A percentile compares a stretch with the other conserved stretches of the same genome.
These are phyloP conservation scores for Acanthosoma haemorrhoidale DNA, from an alignment of 2,888 invertebrate species.

Conservation along the genomic window DNA sequence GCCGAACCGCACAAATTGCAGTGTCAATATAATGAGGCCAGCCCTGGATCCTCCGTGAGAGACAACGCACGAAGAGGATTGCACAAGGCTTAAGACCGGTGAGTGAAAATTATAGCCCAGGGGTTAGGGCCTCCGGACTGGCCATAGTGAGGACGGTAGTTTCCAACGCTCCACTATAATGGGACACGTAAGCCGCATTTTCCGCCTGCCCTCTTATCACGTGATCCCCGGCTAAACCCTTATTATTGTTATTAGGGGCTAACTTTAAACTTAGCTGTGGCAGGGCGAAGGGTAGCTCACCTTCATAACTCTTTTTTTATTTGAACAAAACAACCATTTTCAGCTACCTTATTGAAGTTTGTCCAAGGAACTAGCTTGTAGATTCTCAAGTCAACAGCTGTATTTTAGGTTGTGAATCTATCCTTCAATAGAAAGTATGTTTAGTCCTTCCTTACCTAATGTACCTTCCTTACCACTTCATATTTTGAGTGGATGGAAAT, in stretches of 20 bases:
- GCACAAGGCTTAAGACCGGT: constrained; percentile 26
- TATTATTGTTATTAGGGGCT: constrained; percentile 25
- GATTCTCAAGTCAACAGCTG: no score
- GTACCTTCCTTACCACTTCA: no score
- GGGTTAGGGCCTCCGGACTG: not conserved
- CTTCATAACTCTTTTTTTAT: no score
- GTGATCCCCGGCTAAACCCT: constrained; percentile 1
- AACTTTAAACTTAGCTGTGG: not conserved
- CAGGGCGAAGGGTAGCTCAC: not conserved
- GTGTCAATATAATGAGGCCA: constrained; percentile 37
- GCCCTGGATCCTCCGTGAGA: constrained; percentile 17
- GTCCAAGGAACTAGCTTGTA: no score
- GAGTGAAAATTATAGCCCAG: constrained; percentile 23
- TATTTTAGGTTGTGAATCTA: no score
- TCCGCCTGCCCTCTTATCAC: constrained; percentile 18
- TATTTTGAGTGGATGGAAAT: no score
- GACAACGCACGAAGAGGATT: constrained; percentile 24
- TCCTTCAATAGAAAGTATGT: no score
- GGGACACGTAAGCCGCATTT: constrained; percentile 24
- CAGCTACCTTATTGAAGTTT: no score
- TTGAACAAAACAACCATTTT: no score
- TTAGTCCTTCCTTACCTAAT: no score
- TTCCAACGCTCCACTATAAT: not conserved
- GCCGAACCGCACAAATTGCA: constrained; percentile 34
- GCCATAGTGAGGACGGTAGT: not conserved